Conservation (phyloP, 2,113 vertebrate genomes). For the Paraplagusia blochii region DNA sequence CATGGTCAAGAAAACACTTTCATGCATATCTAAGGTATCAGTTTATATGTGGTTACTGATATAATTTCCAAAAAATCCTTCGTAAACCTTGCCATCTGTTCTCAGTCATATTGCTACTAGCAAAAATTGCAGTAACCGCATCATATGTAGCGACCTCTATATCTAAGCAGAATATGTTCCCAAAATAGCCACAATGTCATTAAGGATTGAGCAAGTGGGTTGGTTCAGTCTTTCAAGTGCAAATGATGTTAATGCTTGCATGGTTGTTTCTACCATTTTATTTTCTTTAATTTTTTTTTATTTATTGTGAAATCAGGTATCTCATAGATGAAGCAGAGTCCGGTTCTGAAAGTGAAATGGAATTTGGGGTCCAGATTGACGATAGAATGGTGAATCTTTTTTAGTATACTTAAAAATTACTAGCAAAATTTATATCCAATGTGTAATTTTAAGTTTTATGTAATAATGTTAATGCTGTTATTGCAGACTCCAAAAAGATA, state of each 20-base stretch:
- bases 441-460: neutral
- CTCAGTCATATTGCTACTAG: too few species aligned
- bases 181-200: too few species aligned
- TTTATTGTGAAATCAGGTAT: constrained; percentile 68
- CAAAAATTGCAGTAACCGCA: too few species aligned
- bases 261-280: constrained; percentile 30
- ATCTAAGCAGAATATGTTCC: too few species aligned
- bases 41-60: too few species aligned
- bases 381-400: constrained; percentile 14
- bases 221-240: too few species aligned
- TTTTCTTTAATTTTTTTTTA: constrained; percentile 2
- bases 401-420: neutral
- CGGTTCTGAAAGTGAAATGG: constrained; percentile 76
- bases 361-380: constrained; percentile 61
- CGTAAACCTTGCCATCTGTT: too few species aligned
- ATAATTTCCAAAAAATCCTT: too few species aligned
- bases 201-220: too few species aligned
- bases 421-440: neutral
- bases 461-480: neutral
- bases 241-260: neutral
- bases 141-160: too few species aligned
- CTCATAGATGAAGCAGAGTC: constrained; percentile 81
- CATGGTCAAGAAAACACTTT: too few species aligned
- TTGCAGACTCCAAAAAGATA: constrained; percentile 49
- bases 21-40: too few species aligned